These are phyloP conservation scores for Seira sanloemensis DNA, from an alignment of 2,888 invertebrate species.

Conservation along the genomic window DNA sequence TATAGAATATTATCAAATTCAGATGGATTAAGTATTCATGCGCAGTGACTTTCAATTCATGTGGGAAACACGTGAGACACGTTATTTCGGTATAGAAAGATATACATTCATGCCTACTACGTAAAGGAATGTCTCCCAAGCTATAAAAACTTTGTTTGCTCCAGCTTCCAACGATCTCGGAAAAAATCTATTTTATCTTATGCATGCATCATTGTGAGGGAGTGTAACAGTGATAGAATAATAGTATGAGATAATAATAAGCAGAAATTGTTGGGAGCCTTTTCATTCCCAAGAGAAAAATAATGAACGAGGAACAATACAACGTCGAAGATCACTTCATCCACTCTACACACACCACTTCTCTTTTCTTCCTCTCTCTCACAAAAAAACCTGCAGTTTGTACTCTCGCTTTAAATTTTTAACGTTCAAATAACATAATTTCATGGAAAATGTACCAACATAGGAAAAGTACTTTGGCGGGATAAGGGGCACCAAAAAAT, in stretches of 20 bases:
- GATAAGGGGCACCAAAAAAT: no score
- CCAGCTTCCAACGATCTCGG: no score
- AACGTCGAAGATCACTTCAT: conserved; percentile 55
- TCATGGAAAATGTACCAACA: not conserved
- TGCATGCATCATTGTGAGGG: not conserved
- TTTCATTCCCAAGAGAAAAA: conserved; percentile 40
- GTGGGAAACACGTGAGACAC: conserved; percentile 30
- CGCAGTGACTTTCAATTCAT: conserved; percentile 48
- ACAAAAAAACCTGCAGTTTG: not conserved
- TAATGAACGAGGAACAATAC: conserved; percentile 48
- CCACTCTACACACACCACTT: not conserved
- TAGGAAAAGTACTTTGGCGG: no score
- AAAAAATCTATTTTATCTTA: not conserved
- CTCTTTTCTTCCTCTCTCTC: not conserved
- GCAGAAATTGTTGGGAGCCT: conserved; percentile 47
- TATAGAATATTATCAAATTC: not conserved
- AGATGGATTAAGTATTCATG: conserved; percentile 55
- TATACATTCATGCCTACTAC: no score
- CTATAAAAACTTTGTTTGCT: no score
- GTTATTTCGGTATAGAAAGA: no score
- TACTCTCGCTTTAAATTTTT: conserved; percentile 9
- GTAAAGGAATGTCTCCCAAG: no score
- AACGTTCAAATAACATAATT: conserved; percentile 17
- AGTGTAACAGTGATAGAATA: not conserved
- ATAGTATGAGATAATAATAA: conserved; percentile 45